Evolutionary conservation across 2,113 vertebrate genomes (phyloP).

Genomic region (Labeo rohita): DNA sequence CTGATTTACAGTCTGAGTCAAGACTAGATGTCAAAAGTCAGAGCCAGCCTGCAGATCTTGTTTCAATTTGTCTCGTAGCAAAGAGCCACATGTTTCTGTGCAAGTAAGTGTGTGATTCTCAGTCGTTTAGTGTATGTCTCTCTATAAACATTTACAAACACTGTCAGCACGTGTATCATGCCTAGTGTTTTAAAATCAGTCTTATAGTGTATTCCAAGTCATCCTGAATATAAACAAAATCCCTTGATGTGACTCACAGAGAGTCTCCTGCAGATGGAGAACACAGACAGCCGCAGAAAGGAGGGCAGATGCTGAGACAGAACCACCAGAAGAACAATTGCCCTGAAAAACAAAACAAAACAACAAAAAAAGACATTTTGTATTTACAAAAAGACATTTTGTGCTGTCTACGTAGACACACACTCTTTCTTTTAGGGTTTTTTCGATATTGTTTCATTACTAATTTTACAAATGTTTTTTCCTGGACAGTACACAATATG

Average conservation of each 20-base stretch:
- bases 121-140: neutral
- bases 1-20: no score
- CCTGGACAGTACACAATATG: neutral
- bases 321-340: conserved; percentile 75
- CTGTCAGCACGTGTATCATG: neutral
- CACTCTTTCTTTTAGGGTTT: neutral
- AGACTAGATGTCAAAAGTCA: neutral
- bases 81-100: neutral
- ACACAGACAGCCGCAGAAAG: conserved; percentile 40
- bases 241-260: conserved; percentile 72
- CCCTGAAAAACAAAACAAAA: conserved; percentile 64
- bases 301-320: conserved; percentile 81
- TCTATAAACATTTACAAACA: neutral
- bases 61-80: neutral
- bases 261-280: conserved; percentile 72
- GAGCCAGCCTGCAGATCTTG: neutral
- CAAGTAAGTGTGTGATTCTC: neutral
- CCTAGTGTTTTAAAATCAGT: neutral
- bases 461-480: neutral
- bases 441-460: neutral
- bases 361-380: neutral
- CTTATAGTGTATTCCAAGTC: neutral
- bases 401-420: no score
- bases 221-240: neutral
- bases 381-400: neutral